Base-by-base conservation (phyloP, 1,140 invertebrate species). In the Rhopalosiphum padi region DNA sequence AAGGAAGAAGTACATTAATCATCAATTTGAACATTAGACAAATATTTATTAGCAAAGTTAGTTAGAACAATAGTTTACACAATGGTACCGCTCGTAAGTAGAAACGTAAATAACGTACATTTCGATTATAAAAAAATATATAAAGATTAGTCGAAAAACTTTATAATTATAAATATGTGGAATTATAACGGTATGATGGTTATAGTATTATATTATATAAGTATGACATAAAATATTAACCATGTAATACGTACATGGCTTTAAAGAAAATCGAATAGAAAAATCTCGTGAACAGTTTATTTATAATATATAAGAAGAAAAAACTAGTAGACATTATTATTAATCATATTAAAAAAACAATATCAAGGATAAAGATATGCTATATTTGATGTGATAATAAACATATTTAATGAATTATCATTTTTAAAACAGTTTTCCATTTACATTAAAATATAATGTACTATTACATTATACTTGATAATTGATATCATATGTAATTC, bases 11-110 rank as follows among this genome's bases (percentile, higher is more conserved):
- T 35, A 41, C 48, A 55, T 89, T 89, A 89, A 89, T 55, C 88
- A 53, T 89, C n/a, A 53, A 53, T 89, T 89, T 37, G 88, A 89
- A 37, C 35, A 89, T 55, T 41, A 37, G 88, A 89, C 88, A 53
- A 89, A 89, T 55, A 46, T 89, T 89, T 89, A 89, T 89, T 55
- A 89, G 35, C 23, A 35, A 89, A 89, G 88, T 89, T 55, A 37
- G 48, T 89, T 89, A 41, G 51, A 89, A 37, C 55, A 41, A 15
- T 89, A 41, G 23, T 89, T 89, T 55, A 89, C 51, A 37, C 51
- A 37, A 35, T 25, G 35, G 15, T 25, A 1, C 48, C 48, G 11
- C 23, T 35, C 2, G 35, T 53, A 37, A 22, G 48, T 53, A 23
- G 25, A 89, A 53, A 22, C n/a, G 21, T 37, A 37, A 51, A 89